Evolutionary conservation across 2,113 vertebrate species (phyloP), one percentile per base, ranked within the genome.

Genomic region (Gasterosteus nipponicus): DNA sequence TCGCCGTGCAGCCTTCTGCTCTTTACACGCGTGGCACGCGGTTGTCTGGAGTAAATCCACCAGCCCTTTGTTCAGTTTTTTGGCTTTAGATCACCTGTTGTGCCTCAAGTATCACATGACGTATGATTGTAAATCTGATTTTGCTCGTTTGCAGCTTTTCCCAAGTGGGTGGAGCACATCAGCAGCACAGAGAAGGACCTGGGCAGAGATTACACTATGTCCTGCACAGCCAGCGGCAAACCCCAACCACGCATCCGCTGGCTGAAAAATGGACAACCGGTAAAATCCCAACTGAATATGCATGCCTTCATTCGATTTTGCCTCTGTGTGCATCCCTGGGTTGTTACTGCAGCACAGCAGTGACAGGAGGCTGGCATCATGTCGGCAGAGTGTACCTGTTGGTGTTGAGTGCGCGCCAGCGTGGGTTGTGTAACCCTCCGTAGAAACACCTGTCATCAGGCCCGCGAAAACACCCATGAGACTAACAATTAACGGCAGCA

Each of bases 101-200:
- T 57, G 22, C 53, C n/a, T 62, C 10, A 29, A 35, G 47, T 73
- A 31, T 76, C 54, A 61, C 12, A 18, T 10, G 6, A 3, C 49
- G 11, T 75, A 14, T 56, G 39, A 72, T 73, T 66, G 18, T 26
- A 26, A 26, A 26, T 69, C 22, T 53, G 11, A 8, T 46, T 46
- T 49, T 73, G 18, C 26, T 80, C 70, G 10, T 82, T 84, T 92
- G 57, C 85, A 99, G 98, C 96, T 51, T 93, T 93, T 90, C 97
- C 98, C 2, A 95, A 97, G 87, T 99, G 97, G 97, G 94, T 95
- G 66, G 95, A 97, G 84, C 94, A 95, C 83, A 96, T 99, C 87
- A 96, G 93, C 81, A 96, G 95, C 90, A 95, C 93, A n/a, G 96
- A 98, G 78, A 93, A 88, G 86, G 96, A 97, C 86, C 95, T 99